These are phyloP conservation scores for Agrotis segetum DNA, from an alignment of 2,888 invertebrate species.

Conservation along the genomic window DNA sequence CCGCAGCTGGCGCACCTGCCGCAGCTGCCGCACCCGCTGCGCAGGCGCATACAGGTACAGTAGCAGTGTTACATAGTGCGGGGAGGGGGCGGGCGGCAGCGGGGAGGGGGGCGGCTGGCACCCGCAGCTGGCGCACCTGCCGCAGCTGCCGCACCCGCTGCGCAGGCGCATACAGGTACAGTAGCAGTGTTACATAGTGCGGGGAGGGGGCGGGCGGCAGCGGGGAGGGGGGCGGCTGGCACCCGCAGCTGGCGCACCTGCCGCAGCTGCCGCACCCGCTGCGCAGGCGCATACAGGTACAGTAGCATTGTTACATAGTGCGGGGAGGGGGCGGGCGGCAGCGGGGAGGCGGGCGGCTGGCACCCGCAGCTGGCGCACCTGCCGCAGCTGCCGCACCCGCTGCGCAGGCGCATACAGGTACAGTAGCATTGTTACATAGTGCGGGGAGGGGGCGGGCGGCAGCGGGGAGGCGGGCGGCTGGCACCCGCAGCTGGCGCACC, in stretches of 20 bases:
- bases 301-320: slow-evolving; percentile 11
- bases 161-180: slow-evolving; percentile 77
- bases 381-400: slow-evolving; percentile 90
- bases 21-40: slow-evolving; percentile 90
- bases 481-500: too few relatives aligned
- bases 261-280: slow-evolving; percentile 91
- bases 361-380: slow-evolving; percentile 92
- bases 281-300: slow-evolving; percentile 77
- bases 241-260: slow-evolving; percentile 91
- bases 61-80: slow-evolving; percentile 35
- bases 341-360: slow-evolving; percentile 78
- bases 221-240: slow-evolving; percentile 81
- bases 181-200: slow-evolving; percentile 9
- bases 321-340: slow-evolving; percentile 66
- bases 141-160: slow-evolving; percentile 90
- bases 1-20: slow-evolving; percentile 92
- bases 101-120: slow-evolving; percentile 84
- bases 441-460: too few relatives aligned
- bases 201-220: slow-evolving; percentile 66
- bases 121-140: slow-evolving; percentile 91
- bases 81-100: slow-evolving; percentile 63
- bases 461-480: too few relatives aligned
- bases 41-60: slow-evolving; percentile 76
- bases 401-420: slow-evolving; percentile 79
- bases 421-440: not conserved